These are phyloP conservation scores for Danaus plexippus DNA, from an alignment of 1,140 invertebrate species.

Conservation along the genomic window DNA sequence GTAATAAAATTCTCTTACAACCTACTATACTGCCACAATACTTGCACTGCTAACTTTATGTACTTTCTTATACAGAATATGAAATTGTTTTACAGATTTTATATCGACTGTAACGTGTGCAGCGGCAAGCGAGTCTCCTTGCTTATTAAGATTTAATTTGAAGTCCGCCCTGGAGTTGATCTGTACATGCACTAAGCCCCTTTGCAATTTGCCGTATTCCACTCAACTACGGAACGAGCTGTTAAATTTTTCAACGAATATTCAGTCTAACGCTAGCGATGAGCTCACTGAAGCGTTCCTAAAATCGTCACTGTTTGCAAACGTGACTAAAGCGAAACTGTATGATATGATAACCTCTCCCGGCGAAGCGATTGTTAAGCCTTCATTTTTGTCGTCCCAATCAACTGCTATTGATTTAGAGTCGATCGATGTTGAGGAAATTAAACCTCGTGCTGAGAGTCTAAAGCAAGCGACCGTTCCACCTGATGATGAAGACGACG, in stretches of 20 bases:
- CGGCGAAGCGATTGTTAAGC: constrained; percentile 7
- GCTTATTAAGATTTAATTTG: constrained; percentile 32
- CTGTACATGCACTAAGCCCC: constrained; percentile 39
- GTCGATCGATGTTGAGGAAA: constrained; percentile 8
- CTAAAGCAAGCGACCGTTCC: constrained; percentile 51
- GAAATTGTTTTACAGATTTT: constrained; percentile 39
- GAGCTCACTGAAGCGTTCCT: constrained; percentile 39
- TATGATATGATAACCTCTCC: constrained; percentile 25
- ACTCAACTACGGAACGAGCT: constrained; percentile 36
- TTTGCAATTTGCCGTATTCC: constrained; percentile 52
- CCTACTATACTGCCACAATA: too few relatives aligned
- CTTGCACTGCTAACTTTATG: too few relatives aligned
- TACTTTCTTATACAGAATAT: constrained; percentile 7
- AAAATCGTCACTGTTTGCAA: constrained; percentile 37
- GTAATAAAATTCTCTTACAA: too few relatives aligned
- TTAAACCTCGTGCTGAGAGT: constrained; percentile 38
- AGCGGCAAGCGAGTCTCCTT: constrained; percentile 26
- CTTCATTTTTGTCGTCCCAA: constrained; percentile 15
- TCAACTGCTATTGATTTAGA: constrained; percentile 10
- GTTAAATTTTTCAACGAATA: constrained; percentile 36
- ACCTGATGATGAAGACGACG: constrained; percentile 59
- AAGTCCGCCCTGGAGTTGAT: constrained; percentile 34
- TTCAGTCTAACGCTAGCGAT: constrained; percentile 25
- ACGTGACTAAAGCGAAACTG: constrained; percentile 27
- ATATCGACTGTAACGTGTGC: constrained; percentile 40